Percentiles rank a stretch among this genome's conserved stretches.
phyloP scores from a whole-genome alignment of 2,888 invertebrate species.

The Linnaemya vulpina region DNA sequence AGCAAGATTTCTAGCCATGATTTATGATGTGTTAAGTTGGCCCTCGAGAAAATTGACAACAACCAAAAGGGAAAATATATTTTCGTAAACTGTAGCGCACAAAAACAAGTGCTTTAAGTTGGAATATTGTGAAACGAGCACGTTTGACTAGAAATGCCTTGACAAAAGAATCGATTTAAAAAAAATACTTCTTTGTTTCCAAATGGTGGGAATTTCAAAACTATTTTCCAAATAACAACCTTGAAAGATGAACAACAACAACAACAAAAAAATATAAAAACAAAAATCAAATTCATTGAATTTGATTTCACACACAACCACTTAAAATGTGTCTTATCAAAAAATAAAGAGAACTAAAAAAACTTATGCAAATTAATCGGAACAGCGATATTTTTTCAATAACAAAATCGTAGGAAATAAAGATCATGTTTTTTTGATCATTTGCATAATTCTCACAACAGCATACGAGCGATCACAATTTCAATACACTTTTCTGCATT shows the following conservation, averaged over 20 bases:
- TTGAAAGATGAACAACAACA: conserved; percentile 57
- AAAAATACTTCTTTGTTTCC: conserved; percentile 36
- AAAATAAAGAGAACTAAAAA: conserved; percentile 36
- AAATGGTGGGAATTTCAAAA: conserved; percentile 55
- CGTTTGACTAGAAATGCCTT: conserved; percentile 45
- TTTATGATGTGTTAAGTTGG: conserved; percentile 70
- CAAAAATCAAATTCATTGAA: conserved; percentile 52
- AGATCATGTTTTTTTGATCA: conserved; percentile 65
- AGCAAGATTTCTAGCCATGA: conserved; percentile 30
- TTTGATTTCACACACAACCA: conserved; percentile 54
- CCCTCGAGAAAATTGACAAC: conserved; percentile 12
- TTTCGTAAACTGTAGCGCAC: background rate
- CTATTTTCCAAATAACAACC: conserved; percentile 47
- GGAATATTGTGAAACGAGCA: conserved; percentile 16
- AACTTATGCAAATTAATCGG: conserved; percentile 71
- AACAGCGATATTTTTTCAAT: conserved; percentile 60
- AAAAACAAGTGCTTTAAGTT: conserved; percentile 59
- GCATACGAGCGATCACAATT: conserved; percentile 25
- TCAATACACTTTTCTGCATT: conserved; percentile 47
- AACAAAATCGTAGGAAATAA: conserved; percentile 54
- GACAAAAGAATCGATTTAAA: conserved; percentile 42
- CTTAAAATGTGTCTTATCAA: conserved; percentile 41
- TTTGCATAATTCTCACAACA: conserved; percentile 71
- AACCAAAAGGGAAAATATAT: background rate
- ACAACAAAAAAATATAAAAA: background rate